Conservation (phyloP, 2,113 vertebrate species). For the Bujurquina vittata region DNA sequence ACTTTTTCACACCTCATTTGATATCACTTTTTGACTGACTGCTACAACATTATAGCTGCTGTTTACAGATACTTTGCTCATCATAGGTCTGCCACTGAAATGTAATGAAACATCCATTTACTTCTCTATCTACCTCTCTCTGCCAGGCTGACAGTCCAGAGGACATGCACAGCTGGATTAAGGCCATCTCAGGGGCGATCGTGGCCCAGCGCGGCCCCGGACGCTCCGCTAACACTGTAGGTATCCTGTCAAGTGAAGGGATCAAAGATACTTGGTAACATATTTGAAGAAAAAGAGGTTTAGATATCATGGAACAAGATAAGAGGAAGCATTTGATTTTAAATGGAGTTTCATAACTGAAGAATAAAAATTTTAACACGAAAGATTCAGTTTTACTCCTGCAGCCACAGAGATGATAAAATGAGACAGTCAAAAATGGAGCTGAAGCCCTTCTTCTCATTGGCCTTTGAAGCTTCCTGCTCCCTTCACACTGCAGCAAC, state of each 20-base stretch:
- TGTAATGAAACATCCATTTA: background rate
- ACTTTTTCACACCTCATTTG: no score
- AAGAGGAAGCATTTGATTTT: background rate
- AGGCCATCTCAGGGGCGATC: constrained; percentile 93
- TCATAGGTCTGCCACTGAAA: background rate
- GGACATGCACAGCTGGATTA: constrained; percentile 99
- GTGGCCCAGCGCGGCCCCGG: constrained; percentile 94
- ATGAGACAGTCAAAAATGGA: fast-evolving
- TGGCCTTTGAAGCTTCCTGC: background rate
- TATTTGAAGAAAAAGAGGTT: background rate
- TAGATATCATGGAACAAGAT: background rate
- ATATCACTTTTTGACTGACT: no score
- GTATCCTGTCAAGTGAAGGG: constrained; percentile 55
- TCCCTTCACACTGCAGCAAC: background rate
- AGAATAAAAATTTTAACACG: background rate
- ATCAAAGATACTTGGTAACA: no score
- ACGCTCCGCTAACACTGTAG: constrained; percentile 89
- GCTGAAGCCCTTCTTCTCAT: background rate
- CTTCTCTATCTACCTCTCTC: background rate
- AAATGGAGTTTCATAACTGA: background rate
- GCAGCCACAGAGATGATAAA: background rate
- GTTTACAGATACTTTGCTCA: no score
- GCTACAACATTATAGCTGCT: background rate
- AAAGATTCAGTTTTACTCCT: background rate
- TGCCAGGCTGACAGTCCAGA: constrained; percentile 93